These are phyloP conservation scores for Anabacerthia variegaticeps DNA, from an alignment of 2,797 vertebrate species.

Conservation along the genomic window DNA sequence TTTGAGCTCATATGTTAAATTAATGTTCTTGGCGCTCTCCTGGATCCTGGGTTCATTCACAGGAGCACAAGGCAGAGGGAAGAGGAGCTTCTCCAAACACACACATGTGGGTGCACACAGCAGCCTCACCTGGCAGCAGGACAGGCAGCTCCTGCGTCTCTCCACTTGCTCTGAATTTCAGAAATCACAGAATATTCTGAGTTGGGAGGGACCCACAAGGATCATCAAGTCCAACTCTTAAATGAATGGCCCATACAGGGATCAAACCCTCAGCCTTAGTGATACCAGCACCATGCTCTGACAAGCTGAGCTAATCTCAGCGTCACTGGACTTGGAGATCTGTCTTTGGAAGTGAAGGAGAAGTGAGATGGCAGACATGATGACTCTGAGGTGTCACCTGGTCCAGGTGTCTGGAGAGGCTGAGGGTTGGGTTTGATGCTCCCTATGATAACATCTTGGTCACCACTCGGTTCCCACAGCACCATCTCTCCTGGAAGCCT, in stretches of 20 bases:
- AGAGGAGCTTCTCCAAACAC: neutral
- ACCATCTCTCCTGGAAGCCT: neutral
- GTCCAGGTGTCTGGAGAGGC: neutral
- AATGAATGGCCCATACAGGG: neutral
- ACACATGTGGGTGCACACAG: neutral
- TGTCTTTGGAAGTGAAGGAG: neutral
- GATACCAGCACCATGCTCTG: neutral
- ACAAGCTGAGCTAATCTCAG: neutral
- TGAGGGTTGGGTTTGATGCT: fast-evolving
- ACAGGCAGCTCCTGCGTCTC: neutral
- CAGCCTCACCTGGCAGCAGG: neutral
- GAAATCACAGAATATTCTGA: neutral
- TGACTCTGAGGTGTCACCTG: neutral
- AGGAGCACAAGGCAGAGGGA: neutral
- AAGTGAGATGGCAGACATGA: neutral
- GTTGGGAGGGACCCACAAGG: neutral
- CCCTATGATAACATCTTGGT: neutral
- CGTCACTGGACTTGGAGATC: neutral
- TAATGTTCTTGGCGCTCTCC: neutral
- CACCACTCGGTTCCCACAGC: neutral
- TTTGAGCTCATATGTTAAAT: neutral
- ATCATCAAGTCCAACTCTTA: neutral
- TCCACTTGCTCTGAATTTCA: neutral
- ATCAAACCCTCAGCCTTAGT: no score
- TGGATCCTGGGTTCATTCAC: neutral